Base-by-base conservation (phyloP, 1,140 invertebrate genomes). In the Drosophila insularis region DNA sequence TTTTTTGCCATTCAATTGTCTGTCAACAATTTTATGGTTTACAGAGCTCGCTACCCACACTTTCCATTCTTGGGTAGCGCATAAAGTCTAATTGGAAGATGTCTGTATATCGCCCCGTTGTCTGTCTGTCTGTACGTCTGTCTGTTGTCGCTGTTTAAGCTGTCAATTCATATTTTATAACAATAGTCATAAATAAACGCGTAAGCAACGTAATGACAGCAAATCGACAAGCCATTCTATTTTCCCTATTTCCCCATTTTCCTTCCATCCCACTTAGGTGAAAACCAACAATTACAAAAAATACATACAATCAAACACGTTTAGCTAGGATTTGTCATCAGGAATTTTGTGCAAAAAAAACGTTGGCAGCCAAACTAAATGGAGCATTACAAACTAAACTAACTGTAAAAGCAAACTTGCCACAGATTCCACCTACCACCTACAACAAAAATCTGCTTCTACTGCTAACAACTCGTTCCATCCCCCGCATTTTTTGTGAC, bases 141-240 rank as follows among this genome's bases (percentile, higher is more conserved):
- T 17, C 40, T n/a, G 40, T 40, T 40, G 62, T 54, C 37, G 68
- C 81, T 76, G 75, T 63, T 66, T 81, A 74, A 71, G 67, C 85
- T 89, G 84, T 89, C 84, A 89, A 89, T 89, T 89, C 84, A 89
- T 89, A 89, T 89, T 89, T 89, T 89, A 79, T 81, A 89, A 89
- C 84, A 89, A 89, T 89, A 84, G 84, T 89, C 84, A 89, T 89
- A 89, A 89, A 89, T 89, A 89, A 89, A 80, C 80, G 77, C 84
- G 77, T 89, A 86, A 75, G 79, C 82, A 78, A 71, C 79, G 82
- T 80, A 89, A 89, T 89, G 84, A 89, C 84, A 89, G 80, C 79
- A 71, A 80, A 82, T 80, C 84, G 82, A 80, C 73, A 62, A 53
- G 10, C 56, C 71, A 63, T 72, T 59, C 62, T 65, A 43, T 43